Base-by-base conservation (phyloP, 2,888 invertebrate species). In the Pollenia amentaria region DNA sequence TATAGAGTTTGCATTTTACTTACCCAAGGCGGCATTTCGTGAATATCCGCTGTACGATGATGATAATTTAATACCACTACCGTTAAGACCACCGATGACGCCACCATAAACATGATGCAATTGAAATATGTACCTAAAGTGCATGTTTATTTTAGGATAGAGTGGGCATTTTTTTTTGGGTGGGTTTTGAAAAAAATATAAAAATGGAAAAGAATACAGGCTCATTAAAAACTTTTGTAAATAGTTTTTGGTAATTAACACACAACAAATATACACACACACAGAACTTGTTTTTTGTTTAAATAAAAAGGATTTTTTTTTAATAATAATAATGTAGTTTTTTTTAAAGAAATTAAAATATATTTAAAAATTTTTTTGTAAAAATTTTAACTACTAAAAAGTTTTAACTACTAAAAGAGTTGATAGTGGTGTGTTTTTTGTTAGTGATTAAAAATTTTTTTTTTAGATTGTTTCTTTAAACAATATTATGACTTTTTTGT, bases 31-130 rank as follows among this genome's bases (percentile, higher is more conserved):
- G 98, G 98, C 98, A 99, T 98, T 94, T 97, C 97, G 94, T 99
- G 98, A 92, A 98, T 98, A 93, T 99, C 98, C 87, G 98, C 98
- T 90, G 98, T 98, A 91, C 99, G 96, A 94, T 99, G 99, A 94
- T 99, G 99, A 94, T 98, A 99, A 95, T 99, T 99, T 89, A 99
- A 96, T 90, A 99, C 98, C 90, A 99, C 97, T 90, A 99, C 98
- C 77, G 99, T 99, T 91, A 98, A 95, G 91, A 99, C 98, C 94
- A 99, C 99, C 89, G 99, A 99, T 88, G 98, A 98, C 86, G 99
- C 98, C 94, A 99, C 99, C 98, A 99, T 99, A 94, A 99, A 98
- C 99, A 99, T 99, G 94, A 99, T 99, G 95, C 98, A 98, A 95
- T 99, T 99, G 96, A 99, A 99, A 95, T 99, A 99, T 91, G 99